Evolutionary conservation across 2,113 vertebrate genomes (phyloP).

Genomic region (Myrmophylax atrothorax): DNA sequence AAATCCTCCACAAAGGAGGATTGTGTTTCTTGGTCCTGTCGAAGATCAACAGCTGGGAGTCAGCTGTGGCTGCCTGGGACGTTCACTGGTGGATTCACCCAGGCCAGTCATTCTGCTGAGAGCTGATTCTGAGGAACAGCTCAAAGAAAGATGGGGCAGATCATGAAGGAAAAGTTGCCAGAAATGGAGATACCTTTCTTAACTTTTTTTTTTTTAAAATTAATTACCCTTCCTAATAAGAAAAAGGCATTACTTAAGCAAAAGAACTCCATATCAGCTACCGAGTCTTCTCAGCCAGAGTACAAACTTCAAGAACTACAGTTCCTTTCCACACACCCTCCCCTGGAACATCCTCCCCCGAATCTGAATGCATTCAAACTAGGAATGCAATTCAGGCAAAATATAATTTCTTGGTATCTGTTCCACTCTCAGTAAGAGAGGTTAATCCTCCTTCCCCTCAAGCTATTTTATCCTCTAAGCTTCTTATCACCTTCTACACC

Average conservation of each 20-base stretch:
- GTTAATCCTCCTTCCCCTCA: conserved; percentile 37
- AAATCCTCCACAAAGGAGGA: not conserved
- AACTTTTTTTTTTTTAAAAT: not conserved
- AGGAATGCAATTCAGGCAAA: conserved; percentile 13
- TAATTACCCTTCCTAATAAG: not conserved
- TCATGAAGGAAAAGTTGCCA: not conserved
- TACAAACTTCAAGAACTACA: not conserved
- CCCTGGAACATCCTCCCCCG: not conserved
- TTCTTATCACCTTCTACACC: conserved; percentile 44
- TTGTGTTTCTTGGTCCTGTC: not conserved
- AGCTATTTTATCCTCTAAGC: conserved; percentile 51
- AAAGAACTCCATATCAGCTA: not conserved
- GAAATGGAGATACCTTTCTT: not conserved
- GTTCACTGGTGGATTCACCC: not conserved
- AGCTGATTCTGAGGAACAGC: not conserved
- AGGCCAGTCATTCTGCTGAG: accelerated
- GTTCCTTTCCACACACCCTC: not conserved
- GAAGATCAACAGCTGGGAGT: conserved; percentile 20
- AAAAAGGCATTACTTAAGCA: not conserved
- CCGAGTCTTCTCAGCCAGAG: not conserved
- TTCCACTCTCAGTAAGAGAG: conserved; percentile 5
- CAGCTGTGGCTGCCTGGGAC: not conserved
- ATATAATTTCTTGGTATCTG: conserved; percentile 24
- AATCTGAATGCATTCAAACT: conserved; percentile 14
- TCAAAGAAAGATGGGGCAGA: not conserved